Conservation (phyloP, 2,113 vertebrate species). For the Urocynchramus pylzowi region DNA sequence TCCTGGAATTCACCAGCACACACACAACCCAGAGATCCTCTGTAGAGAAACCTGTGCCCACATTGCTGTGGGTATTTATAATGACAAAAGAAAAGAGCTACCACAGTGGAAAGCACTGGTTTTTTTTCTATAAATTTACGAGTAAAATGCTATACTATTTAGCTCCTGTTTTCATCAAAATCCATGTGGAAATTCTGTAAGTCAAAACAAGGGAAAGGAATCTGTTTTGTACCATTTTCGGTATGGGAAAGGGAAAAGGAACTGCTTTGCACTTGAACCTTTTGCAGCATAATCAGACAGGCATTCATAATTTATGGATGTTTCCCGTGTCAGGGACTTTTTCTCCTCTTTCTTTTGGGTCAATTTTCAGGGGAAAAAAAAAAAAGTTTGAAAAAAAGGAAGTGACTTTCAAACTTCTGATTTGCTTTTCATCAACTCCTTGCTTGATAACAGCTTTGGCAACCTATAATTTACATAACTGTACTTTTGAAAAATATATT, state of each 20-base stretch:
- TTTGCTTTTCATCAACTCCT: not conserved
- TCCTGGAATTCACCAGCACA: not conserved
- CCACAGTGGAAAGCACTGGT: not conserved
- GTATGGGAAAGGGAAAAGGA: not conserved
- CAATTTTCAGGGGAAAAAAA: rapidly evolving
- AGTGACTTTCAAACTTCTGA: not conserved
- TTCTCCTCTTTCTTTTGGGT: not conserved
- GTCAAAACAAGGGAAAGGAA: not conserved
- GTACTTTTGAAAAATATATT: not conserved
- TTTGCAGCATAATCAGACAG: not conserved
- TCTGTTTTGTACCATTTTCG: not conserved
- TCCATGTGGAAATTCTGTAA: not conserved
- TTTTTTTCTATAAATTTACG: not conserved
- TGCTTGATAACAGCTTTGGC: not conserved
- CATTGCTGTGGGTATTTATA: rapidly evolving
- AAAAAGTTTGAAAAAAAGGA: not conserved
- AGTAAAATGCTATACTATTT: not conserved
- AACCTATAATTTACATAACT: not conserved
- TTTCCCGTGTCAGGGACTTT: not conserved
- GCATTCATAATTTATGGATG: not conserved
- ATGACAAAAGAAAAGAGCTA: not conserved
- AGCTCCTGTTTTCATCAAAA: not conserved
- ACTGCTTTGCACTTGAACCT: not conserved
- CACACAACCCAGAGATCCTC: not conserved
- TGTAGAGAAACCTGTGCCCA: not conserved